Conservation (phyloP, 2,113 vertebrate species). For the Picathartes gymnocephalus region DNA sequence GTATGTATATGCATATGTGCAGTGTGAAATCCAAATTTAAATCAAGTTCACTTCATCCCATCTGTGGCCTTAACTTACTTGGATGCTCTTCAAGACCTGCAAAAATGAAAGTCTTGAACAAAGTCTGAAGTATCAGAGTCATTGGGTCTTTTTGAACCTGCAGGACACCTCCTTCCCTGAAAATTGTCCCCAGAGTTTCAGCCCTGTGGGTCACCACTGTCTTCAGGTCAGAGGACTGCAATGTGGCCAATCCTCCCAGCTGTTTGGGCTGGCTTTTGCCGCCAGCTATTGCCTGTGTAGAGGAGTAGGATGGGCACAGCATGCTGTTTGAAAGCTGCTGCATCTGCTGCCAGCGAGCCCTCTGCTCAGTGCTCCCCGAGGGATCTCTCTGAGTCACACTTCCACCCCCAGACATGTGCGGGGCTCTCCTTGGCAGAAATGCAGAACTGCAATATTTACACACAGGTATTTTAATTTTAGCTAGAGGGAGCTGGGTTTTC, state of each 20-base stretch:
- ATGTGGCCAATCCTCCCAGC: neutral
- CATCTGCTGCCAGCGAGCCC: neutral
- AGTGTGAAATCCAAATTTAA: slow-evolving; percentile 59
- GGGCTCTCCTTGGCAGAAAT: neutral
- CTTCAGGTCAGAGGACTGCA: rapidly evolving
- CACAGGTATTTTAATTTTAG: neutral
- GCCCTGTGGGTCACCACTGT: rapidly evolving
- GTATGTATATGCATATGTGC: slow-evolving; percentile 35
- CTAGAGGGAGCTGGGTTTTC: rapidly evolving
- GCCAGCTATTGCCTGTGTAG: neutral
- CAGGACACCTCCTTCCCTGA: neutral
- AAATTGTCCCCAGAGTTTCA: neutral
- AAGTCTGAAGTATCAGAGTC: neutral
- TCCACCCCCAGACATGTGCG: neutral
- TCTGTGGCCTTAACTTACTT: slow-evolving; percentile 46
- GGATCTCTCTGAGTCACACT: neutral
- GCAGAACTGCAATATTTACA: neutral
- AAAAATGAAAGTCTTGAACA: slow-evolving; percentile 1
- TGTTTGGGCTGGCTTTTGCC: neutral
- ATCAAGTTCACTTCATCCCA: slow-evolving; percentile 53
- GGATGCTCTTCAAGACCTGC: slow-evolving; percentile 36
- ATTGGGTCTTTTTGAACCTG: neutral
- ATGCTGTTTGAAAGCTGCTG: neutral
- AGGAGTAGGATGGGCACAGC: neutral
- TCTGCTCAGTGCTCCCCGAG: neutral